Evolutionary conservation across 1,140 invertebrate species (phyloP).

Genomic region (Drosophila paulistorum): DNA sequence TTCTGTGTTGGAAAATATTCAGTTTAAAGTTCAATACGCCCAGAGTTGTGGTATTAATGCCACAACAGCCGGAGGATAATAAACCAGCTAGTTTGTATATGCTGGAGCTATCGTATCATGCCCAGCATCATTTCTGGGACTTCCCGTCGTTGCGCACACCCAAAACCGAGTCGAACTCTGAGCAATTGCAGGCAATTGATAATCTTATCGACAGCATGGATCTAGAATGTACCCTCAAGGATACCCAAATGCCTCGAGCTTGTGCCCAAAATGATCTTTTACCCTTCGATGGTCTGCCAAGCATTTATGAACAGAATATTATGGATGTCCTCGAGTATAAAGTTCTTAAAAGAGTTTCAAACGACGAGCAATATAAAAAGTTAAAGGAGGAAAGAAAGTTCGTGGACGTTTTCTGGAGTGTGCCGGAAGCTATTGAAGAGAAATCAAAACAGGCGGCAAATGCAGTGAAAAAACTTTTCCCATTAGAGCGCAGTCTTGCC

Average conservation of each 20-base stretch:
- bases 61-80: slow-evolving; percentile 54
- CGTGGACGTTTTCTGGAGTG: slow-evolving; percentile 65
- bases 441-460: slow-evolving; percentile 61
- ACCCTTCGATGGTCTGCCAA: slow-evolving; percentile 65
- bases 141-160: slow-evolving; percentile 63
- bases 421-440: slow-evolving; percentile 66
- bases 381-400: slow-evolving; percentile 51
- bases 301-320: slow-evolving; percentile 70
- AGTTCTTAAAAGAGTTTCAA: slow-evolving; percentile 22
- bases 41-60: slow-evolving; percentile 66
- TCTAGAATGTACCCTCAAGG: slow-evolving; percentile 48
- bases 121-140: slow-evolving; percentile 74
- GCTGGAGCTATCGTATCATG: slow-evolving; percentile 72
- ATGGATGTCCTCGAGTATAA: slow-evolving; percentile 70
- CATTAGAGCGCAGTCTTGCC: slow-evolving; percentile 57
- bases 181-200: slow-evolving; percentile 70
- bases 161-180: slow-evolving; percentile 60
- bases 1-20: slow-evolving; percentile 76
- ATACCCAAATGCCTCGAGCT: slow-evolving; percentile 51
- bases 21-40: slow-evolving; percentile 66
- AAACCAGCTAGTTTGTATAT: slow-evolving; percentile 63
- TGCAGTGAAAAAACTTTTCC: slow-evolving; percentile 64
- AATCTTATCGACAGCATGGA: slow-evolving; percentile 72
- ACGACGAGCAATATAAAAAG: slow-evolving; percentile 30
- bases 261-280: slow-evolving; percentile 61